Percentiles rank a stretch among this genome's conserved stretches.
phyloP scores from a whole-genome alignment of 2,888 invertebrate species.

The Amiota mariae region DNA sequence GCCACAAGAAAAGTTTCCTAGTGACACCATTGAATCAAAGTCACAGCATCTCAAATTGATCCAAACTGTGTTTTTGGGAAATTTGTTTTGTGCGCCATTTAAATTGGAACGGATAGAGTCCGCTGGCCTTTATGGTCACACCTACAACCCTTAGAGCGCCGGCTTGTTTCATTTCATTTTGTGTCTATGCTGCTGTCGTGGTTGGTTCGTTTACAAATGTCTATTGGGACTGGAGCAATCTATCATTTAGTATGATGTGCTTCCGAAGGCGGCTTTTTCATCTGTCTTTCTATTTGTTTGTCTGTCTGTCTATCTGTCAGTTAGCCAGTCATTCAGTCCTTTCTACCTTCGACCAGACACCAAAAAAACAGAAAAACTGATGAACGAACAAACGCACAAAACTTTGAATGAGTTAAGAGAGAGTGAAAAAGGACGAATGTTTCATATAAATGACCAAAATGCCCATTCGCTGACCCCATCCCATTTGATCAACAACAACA shows the following conservation, averaged over 20 bases:
- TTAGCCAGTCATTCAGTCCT: background rate
- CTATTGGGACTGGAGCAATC: slow-evolving; percentile 60
- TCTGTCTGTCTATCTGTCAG: slow-evolving; percentile 34
- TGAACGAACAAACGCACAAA: slow-evolving; percentile 32
- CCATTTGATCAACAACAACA: slow-evolving; percentile 31
- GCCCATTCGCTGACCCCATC: slow-evolving; percentile 65
- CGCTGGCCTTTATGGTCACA: slow-evolving; percentile 1
- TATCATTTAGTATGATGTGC: slow-evolving; percentile 68
- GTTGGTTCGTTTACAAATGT: slow-evolving; percentile 60
- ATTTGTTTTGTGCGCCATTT: background rate
- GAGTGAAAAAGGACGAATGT: slow-evolving; percentile 66
- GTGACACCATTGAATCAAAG: too few species aligned
- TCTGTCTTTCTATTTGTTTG: slow-evolving; percentile 44
- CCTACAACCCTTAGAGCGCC: slow-evolving; percentile 1
- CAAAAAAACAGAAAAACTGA: slow-evolving; percentile 19
- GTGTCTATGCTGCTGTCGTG: slow-evolving; percentile 42
- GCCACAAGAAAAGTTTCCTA: too few species aligned
- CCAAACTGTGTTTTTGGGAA: slow-evolving; percentile 8
- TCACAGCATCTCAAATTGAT: background rate
- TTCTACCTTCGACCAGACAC: too few species aligned
- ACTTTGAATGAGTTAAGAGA: slow-evolving; percentile 53
- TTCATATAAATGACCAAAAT: slow-evolving; percentile 69
- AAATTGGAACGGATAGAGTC: background rate
- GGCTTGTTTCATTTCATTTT: background rate
- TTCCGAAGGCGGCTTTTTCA: slow-evolving; percentile 60